Base-by-base conservation (phyloP, 2,888 invertebrate genomes). In the Lobophora halterata region DNA sequence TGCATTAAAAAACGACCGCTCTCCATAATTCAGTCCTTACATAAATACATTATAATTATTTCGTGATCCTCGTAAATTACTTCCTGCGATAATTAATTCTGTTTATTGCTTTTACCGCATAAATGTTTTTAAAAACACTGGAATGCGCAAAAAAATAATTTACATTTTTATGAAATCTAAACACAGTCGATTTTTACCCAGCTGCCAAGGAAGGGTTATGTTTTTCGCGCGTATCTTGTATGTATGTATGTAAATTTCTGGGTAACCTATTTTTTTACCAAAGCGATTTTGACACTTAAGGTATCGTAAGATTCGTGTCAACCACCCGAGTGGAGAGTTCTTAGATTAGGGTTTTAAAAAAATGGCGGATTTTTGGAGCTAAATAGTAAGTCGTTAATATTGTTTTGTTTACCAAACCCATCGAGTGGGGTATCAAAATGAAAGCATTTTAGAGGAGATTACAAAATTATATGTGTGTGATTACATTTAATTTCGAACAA, bases 21-120 rank as follows among this genome's bases (percentile, higher is more conserved):
- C 32, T 47, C 26, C 42, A 31, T 44, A 30, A 42, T 23, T 41
- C 44, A 32, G 8, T 30, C 31, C 10, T 20, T 30, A 28, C 37
- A 42, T 19, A 17, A 29, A 45, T 24, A n/a, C n/a, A 46, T 44
- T 47, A 47, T 39, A 47, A 52, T 52, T 32, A 52, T 47, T 34
- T 39, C 23, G 38, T 46, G 32, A 49, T 52, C 42, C 30, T 36
- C 31, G 21, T 40, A 39, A 46, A 52, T 49, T 46, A 32, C 45
- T 49, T 49, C 52, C 52, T 17, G 17, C 16, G 9, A 7, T 37
- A 46, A 44, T 46, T 46, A 41, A 42, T 45, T 46, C 21, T 24
- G 18, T 46, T 48, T 42, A 33, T 45, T 25, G 24, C 35, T 19
- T 27, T 8, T 21, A 21, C 30, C 5, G 16, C 12, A 36, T 26